These are phyloP conservation scores for Prosapia bicincta DNA, from an alignment of 2,888 invertebrate species.

Conservation along the genomic window DNA sequence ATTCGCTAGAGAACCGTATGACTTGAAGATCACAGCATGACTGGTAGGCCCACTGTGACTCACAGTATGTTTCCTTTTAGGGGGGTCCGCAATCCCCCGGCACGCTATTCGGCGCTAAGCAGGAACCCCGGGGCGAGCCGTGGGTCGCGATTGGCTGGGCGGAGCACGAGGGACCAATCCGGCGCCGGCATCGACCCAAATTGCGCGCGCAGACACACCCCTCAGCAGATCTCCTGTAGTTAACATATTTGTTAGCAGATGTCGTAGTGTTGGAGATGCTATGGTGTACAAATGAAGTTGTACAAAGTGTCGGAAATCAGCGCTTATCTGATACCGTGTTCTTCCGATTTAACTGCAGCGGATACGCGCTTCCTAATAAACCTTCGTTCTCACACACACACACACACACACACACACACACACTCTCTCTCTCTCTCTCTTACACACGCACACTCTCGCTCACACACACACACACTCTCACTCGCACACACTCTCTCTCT, in stretches of 20 bases:
- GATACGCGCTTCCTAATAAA: no score
- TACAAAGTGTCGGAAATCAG: not conserved
- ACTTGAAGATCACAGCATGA: conserved; percentile 49
- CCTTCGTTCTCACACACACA: no score
- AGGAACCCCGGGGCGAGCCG: not conserved
- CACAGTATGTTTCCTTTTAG: not conserved
- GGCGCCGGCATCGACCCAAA: not conserved
- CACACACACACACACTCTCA: no score
- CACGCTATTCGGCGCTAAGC: not conserved
- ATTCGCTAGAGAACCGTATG: conserved; percentile 29
- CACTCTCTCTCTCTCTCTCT: no score
- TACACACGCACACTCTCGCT: no score
- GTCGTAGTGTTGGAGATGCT: not conserved
- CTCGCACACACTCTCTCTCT: no score
- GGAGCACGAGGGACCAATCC: conserved; percentile 15
- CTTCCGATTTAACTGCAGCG: no score
- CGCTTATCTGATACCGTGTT: not conserved
- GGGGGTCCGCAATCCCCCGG: not conserved
- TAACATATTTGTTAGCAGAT: not conserved
- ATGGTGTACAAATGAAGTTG: not conserved
- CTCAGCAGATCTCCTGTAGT: conserved; percentile 2
- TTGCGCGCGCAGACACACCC: conserved; percentile 31
- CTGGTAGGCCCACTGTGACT: conserved; percentile 41
- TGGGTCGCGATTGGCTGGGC: conserved; percentile 12
- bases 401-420: no score